Evolutionary conservation across 2,797 vertebrate species (phyloP), one percentile per base, ranked within the genome.

Genomic region (Apodemus agrarius): DNA sequence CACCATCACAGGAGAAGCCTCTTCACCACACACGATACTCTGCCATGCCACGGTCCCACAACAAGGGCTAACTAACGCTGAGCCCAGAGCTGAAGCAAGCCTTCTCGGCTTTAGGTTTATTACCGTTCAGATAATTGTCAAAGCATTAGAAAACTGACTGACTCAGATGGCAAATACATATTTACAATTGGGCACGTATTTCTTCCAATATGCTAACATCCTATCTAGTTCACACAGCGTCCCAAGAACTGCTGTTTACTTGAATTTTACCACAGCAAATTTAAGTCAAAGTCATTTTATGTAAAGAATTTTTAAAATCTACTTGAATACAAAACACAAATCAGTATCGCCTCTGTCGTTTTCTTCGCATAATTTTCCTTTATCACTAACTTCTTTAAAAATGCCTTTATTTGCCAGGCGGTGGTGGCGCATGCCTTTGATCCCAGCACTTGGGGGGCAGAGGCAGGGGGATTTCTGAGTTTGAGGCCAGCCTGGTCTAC

Each of bases 381-480:
- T 49, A 7, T 52, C 10, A 6, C 52, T 72, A 75, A 61, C 31
- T 92, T 83, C 79, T 37, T 69, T 46, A 37, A 91, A 57, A 95
- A 92, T 89, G 43, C 43, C 63, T 87, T 54, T 21, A 57, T 89
- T 92, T 90, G n/a, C 40, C n/a, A n/a, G n/a, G n/a, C n/a, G n/a
- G n/a, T n/a, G n/a, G n/a, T n/a, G n/a, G n/a, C n/a, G n/a, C n/a
- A n/a, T n/a, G n/a, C n/a, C n/a, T n/a, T n/a, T n/a, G n/a, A n/a
- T n/a, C n/a, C n/a, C n/a, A n/a, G n/a, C n/a, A n/a, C n/a, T n/a
- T n/a, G n/a, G n/a, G n/a, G n/a, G n/a, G n/a, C n/a, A n/a, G n/a
- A n/a, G n/a, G n/a, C n/a, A n/a, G n/a, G n/a, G n/a, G n/a, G n/a
- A n/a, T n/a, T n/a, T n/a, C n/a, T n/a, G n/a, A n/a, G n/a, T n/a